These are phyloP conservation scores for Saguinus imperator DNA, from an alignment of 2,113 vertebrate species.

Conservation along the genomic window DNA sequence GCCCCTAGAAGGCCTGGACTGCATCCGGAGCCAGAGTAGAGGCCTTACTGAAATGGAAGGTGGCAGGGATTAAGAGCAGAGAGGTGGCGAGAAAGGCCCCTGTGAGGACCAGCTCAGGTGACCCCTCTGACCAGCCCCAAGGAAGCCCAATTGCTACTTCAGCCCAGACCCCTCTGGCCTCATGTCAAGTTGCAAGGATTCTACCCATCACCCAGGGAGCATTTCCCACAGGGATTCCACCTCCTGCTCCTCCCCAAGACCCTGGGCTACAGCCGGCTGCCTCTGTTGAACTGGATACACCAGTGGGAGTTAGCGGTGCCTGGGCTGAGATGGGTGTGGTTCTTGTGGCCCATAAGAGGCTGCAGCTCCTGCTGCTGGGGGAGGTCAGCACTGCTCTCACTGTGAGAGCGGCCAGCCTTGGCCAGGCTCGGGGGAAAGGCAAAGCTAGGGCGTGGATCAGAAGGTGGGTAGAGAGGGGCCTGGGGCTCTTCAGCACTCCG, in stretches of 20 bases:
- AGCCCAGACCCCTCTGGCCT: not conserved
- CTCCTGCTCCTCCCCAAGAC: not conserved
- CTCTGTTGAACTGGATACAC: constrained; percentile 84
- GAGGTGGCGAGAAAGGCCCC: constrained; percentile 9
- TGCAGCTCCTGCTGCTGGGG: constrained; percentile 88
- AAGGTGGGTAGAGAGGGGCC: constrained; percentile 40
- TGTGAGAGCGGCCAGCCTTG: constrained; percentile 81
- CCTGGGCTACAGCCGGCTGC: constrained; percentile 84
- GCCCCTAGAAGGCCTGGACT: constrained; percentile 8
- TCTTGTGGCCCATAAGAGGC: constrained; percentile 89
- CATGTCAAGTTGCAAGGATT: not conserved
- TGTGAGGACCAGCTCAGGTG: constrained; percentile 47
- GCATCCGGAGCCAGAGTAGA: not conserved
- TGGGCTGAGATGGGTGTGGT: constrained; percentile 80
- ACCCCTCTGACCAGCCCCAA: constrained; percentile 27
- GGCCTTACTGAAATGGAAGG: not conserved
- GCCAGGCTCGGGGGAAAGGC: constrained; percentile 83
- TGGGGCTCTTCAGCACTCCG: constrained; percentile 55
- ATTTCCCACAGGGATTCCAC: not conserved
- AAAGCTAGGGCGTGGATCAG: constrained; percentile 83
- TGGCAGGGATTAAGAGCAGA: not conserved
- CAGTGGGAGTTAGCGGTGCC: constrained; percentile 80
- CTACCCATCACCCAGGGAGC: not conserved
- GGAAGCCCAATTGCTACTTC: constrained; percentile 14
- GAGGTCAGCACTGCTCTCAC: constrained; percentile 82